phyloP scores from a whole-genome alignment of 2,113 vertebrate species.

The Chiloscyllium plagiosum region DNA sequence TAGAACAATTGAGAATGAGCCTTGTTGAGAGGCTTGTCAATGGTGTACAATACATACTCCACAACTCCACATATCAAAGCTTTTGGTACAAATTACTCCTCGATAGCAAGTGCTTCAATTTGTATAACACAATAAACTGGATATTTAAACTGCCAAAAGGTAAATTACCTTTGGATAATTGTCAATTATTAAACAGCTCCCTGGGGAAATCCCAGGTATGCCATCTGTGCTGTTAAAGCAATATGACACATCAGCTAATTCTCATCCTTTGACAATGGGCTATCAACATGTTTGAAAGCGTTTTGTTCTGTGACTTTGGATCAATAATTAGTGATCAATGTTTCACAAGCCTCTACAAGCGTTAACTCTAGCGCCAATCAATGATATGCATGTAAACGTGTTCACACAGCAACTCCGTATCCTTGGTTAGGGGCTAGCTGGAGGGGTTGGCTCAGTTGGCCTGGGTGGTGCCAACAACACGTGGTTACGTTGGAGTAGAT shows the following conservation, averaged over 20 bases:
- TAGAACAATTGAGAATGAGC: neutral
- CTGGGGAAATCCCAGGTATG: neutral
- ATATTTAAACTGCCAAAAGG: slow-evolving; percentile 1
- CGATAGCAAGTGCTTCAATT: neutral
- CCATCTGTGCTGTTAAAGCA: neutral
- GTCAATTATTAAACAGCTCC: slow-evolving; percentile 5
- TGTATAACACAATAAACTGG: neutral
- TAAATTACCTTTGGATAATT: slow-evolving; percentile 8
- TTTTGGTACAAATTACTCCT: neutral
- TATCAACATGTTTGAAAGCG: neutral
- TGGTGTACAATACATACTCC: neutral
- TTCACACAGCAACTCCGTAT: too few species aligned
- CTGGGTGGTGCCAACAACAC: too few species aligned
- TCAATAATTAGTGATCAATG: slow-evolving; percentile 1
- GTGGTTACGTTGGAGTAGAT: too few species aligned
- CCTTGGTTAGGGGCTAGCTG: too few species aligned
- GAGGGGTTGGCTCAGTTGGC: too few species aligned
- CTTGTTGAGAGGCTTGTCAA: neutral
- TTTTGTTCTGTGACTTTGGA: neutral
- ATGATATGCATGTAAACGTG: too few species aligned
- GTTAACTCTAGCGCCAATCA: too few species aligned
- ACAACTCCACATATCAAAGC: neutral
- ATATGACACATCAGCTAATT: neutral
- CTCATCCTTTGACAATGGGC: neutral
- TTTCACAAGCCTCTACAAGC: too few species aligned